Evolutionary conservation across 2,888 invertebrate genomes (phyloP), one percentile per base, ranked within the genome.

Genomic region (Stenoptilia bipunctidactyla): DNA sequence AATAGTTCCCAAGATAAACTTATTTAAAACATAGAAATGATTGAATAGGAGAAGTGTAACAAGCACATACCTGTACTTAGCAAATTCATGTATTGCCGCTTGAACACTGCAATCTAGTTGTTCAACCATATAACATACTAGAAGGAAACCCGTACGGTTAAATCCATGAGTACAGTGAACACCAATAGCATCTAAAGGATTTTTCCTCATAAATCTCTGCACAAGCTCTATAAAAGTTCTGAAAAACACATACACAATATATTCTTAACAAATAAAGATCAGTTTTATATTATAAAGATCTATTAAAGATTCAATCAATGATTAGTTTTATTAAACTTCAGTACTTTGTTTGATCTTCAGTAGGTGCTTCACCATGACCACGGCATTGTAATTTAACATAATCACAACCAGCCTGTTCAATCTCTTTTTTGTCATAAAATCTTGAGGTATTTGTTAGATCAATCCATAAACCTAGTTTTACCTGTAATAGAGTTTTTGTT

Each of bases 161-260:
- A 98, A 99, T 0, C 99, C 99, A 72, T 99, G 99, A 0, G 99
- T 98, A 61, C 97, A 98, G 66, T 97, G 97, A 5, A 98, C 91
- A 5, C 90, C 93, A 49, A 94, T 89, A 36, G 87, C 69, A 56
- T 94, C 90, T 42, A 92, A 66, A 0, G 97, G 97, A 58, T 93
- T 87, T 47, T 93, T 88, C 13, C 86, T 80, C 20, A 94, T 90
- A 60, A 95, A 98, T 46, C 87, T 87, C 40, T 88, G 87, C 41
- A 96, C 95, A 35, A 94, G 66, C 46, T 89, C 79, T 43, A 97
- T 90, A 64, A 99, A 99, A n/a, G 87, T 72, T 38, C 86, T 85
- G 62, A 15, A 61, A 58, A 33, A n/a, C n/a, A n/a, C n/a, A n/a
- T n/a, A n/a, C n/a, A n/a, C n/a, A n/a, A n/a, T n/a, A n/a, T n/a